Evolutionary conservation across 2,888 invertebrate species (phyloP).

Genomic region (Netelia virgata): DNA sequence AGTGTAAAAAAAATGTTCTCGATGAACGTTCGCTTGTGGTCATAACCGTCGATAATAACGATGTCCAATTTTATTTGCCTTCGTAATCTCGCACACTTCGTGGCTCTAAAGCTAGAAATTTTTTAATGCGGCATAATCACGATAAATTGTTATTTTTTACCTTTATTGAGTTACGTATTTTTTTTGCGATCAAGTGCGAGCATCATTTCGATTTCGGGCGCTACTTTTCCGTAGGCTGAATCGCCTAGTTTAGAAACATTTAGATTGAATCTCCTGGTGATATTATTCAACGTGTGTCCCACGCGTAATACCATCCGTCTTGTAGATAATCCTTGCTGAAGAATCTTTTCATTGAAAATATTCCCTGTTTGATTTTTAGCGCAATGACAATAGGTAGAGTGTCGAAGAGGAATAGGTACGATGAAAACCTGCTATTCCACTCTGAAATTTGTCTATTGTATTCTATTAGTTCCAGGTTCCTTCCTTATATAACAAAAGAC

Average conservation of each 20-base stretch:
- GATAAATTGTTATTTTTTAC: not conserved
- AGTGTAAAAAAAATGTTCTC: too few relatives aligned
- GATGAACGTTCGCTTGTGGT: too few relatives aligned
- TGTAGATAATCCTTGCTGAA: not conserved
- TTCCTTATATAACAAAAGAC: conserved; percentile 12
- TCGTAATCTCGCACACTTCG: too few relatives aligned
- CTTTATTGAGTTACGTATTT: not conserved
- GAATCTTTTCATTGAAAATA: not conserved
- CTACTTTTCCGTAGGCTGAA: conserved; percentile 3
- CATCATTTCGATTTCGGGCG: not conserved
- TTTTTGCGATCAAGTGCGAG: not conserved
- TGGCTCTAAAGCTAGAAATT: too few relatives aligned
- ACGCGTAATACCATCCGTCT: not conserved
- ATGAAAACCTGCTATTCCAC: conserved; percentile 19
- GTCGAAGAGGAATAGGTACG: not conserved
- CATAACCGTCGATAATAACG: too few relatives aligned
- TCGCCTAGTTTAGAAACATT: not conserved
- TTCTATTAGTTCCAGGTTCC: conserved; percentile 24
- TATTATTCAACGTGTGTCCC: not conserved
- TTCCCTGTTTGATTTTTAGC: conserved; percentile 21
- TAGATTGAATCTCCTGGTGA: not conserved
- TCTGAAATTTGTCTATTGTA: conserved; percentile 15
- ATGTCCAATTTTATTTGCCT: too few relatives aligned
- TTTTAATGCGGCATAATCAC: too few relatives aligned
- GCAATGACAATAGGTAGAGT: conserved; percentile 1